Conservation (phyloP, 1,140 invertebrate species). For the Drosophila seguyi region DNA sequence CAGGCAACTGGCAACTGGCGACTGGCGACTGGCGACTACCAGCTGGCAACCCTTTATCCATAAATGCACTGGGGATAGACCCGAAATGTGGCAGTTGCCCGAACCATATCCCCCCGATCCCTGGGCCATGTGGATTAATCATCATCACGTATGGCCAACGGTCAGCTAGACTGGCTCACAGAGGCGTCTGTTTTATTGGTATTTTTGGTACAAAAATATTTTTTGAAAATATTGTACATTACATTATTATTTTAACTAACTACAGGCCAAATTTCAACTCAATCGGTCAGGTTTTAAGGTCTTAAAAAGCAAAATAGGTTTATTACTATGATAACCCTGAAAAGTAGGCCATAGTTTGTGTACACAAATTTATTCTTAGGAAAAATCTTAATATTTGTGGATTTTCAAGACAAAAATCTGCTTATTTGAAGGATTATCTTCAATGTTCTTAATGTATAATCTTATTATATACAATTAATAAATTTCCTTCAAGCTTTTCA, state of each 20-base stretch:
- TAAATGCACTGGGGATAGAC: slow-evolving; percentile 50
- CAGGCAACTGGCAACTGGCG: not conserved
- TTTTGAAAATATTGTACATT: not conserved
- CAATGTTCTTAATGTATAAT: too few relatives aligned
- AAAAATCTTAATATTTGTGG: too few relatives aligned
- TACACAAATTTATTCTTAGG: not conserved
- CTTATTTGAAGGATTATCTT: too few relatives aligned
- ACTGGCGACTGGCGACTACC: not conserved
- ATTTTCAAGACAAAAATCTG: too few relatives aligned
- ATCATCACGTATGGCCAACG: slow-evolving; percentile 56
- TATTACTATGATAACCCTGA: not conserved
- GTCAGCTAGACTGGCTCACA: not conserved
- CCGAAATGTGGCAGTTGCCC: slow-evolving; percentile 37
- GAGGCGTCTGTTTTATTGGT: not conserved
- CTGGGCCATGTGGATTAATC: slow-evolving; percentile 66
- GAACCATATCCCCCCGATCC: not conserved
- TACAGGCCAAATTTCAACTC: not conserved
- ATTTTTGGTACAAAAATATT: not conserved
- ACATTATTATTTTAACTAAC: too few relatives aligned
- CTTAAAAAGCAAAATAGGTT: too few relatives aligned
- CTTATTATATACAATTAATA: not conserved
- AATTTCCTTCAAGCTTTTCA: not conserved
- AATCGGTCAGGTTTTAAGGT: too few relatives aligned
- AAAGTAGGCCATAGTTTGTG: not conserved
- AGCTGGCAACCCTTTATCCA: slow-evolving; percentile 7